Evolutionary conservation across 1,140 invertebrate genomes (phyloP).

Genomic region (Aphelenchoides avenae): DNA sequence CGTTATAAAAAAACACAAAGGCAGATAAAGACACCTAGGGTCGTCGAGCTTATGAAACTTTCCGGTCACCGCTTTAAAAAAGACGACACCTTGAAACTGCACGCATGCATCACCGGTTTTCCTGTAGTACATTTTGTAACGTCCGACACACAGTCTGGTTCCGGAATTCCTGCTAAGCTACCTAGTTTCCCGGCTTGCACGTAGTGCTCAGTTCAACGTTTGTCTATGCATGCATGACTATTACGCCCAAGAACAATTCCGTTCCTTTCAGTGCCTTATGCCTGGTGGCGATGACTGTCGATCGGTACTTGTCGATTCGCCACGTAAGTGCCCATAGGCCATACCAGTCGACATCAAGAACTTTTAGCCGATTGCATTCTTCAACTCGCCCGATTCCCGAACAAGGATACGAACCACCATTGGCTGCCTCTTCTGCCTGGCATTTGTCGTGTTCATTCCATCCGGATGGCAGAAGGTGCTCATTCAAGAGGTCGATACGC

Average conservation of each 20-base stretch:
- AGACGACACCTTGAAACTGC: no score
- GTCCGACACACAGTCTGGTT: no score
- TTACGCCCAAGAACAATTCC: background rate
- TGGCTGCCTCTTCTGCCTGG: constrained; percentile 29
- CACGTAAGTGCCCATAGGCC: constrained; percentile 12
- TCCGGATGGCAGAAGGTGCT: constrained; percentile 36
- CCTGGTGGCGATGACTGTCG: constrained; percentile 53
- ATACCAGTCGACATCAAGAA: constrained; percentile 46
- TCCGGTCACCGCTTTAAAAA: no score
- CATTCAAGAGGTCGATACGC: constrained; percentile 9
- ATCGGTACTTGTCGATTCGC: constrained; percentile 44
- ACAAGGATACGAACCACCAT: constrained; percentile 31
- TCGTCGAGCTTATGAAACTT: no score
- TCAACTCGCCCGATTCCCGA: constrained; percentile 36
- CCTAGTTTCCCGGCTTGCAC: no score
- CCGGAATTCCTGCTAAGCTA: no score
- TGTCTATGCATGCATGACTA: background rate
- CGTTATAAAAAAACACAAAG: no score
- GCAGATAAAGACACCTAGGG: no score
- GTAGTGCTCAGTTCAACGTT: background rate
- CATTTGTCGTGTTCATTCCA: constrained; percentile 45
- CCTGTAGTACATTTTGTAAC: no score
- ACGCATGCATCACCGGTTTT: no score
- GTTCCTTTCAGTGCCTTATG: constrained; percentile 39
- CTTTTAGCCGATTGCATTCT: constrained; percentile 46